Evolutionary conservation across 1,140 invertebrate species (phyloP).

Genomic region (Drosophila nikananu): DNA sequence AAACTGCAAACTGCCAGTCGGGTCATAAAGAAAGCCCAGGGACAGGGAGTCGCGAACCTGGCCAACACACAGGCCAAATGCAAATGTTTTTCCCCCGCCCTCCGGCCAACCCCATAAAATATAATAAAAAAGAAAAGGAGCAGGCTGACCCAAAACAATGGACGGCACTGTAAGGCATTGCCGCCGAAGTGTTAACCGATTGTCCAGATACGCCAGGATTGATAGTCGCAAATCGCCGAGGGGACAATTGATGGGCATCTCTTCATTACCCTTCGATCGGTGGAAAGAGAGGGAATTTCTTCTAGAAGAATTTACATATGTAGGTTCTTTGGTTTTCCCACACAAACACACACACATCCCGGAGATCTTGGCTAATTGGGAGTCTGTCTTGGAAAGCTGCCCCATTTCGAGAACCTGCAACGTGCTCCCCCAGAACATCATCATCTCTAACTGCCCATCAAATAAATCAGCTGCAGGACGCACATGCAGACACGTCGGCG

Average conservation of each 20-base stretch:
- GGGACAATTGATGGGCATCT: conserved; percentile 32
- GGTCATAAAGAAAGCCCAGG: conserved; percentile 80
- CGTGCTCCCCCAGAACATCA: conserved; percentile 45
- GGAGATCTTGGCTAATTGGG: conserved; percentile 31
- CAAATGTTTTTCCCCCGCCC: conserved; percentile 57
- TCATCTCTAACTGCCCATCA: conserved; percentile 67
- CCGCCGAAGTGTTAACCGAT: conserved; percentile 50
- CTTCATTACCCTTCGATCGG: conserved; percentile 41
- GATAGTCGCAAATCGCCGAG: conserved; percentile 35
- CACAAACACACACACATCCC: conserved; percentile 4
- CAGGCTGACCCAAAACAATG: conserved; percentile 54
- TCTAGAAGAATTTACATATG: background rate
- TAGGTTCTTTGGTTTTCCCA: conserved; percentile 17
- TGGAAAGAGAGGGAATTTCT: background rate
- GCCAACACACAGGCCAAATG: conserved; percentile 72
- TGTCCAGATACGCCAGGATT: conserved; percentile 44
- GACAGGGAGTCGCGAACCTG: conserved; percentile 60
- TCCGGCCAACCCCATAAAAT: conserved; percentile 17
- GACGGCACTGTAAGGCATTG: conserved; percentile 35
- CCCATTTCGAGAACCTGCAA: conserved; percentile 68
- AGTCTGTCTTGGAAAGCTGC: conserved; percentile 28
- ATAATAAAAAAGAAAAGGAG: background rate
- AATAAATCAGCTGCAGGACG: conserved; percentile 72
- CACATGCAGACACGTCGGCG: conserved; percentile 76
- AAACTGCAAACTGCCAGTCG: conserved; percentile 49